phyloP scores from a whole-genome alignment of 2,888 invertebrate species.

The Bellardia bayeri region DNA sequence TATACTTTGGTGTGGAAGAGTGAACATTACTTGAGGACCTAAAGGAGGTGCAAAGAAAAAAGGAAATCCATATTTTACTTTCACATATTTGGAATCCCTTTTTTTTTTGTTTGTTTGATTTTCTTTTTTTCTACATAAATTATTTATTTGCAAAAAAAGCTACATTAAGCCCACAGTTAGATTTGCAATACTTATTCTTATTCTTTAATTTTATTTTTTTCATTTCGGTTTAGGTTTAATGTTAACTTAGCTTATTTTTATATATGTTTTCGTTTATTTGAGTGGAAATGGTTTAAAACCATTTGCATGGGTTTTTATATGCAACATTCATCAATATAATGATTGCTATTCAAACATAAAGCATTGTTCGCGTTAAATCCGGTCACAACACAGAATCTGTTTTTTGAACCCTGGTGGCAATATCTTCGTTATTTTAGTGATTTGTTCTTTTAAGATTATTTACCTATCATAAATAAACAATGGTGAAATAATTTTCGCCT shows the following conservation, averaged over 20 bases:
- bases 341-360: background rate
- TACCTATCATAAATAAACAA: too few relatives aligned
- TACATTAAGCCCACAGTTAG: background rate
- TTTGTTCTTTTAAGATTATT: too few relatives aligned
- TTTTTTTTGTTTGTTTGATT: conserved; percentile 7
- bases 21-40: conserved; percentile 49
- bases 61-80: conserved; percentile 50
- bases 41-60: conserved; percentile 4
- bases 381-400: too few relatives aligned
- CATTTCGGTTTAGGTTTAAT: conserved; percentile 8
- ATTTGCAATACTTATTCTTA: background rate
- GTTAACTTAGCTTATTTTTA: background rate
- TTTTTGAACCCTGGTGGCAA: too few relatives aligned
- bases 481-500: too few relatives aligned
- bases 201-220: conserved; percentile 5
- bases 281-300: background rate
- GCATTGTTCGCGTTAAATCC: too few relatives aligned
- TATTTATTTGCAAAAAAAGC: conserved; percentile 53
- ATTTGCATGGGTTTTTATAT: background rate
- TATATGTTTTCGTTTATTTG: background rate
- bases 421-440: too few relatives aligned
- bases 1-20: conserved; percentile 49
- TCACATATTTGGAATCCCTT: conserved; percentile 48
- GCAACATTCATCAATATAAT: conserved; percentile 10
- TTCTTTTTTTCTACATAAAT: conserved; percentile 26